These are phyloP conservation scores for Ursus arctos DNA, from an alignment of 2,113 vertebrate genomes.

Conservation along the genomic window DNA sequence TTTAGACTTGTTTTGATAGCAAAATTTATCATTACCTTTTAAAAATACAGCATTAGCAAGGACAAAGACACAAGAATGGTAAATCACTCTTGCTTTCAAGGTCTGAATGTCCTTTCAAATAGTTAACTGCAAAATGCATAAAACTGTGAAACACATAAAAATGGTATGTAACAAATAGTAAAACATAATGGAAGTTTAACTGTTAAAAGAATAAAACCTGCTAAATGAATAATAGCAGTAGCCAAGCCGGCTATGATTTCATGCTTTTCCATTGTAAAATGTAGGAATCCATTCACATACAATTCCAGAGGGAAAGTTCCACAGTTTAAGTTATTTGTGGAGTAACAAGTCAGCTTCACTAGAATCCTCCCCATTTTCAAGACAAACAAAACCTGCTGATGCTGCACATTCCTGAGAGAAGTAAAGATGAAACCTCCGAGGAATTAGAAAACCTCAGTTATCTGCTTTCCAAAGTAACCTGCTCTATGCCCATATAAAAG, in stretches of 20 bases:
- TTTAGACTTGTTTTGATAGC: conserved; percentile 31
- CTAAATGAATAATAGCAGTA: conserved; percentile 79
- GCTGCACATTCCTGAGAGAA: not conserved
- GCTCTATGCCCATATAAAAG: not conserved
- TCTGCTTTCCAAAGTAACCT: not conserved
- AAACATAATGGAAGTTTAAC: conserved; percentile 85
- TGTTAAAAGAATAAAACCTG: conserved; percentile 83
- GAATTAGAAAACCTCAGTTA: conserved; percentile 56
- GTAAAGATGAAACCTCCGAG: not conserved
- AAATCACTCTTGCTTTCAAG: conserved; percentile 78
- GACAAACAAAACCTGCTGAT: conserved; percentile 28
- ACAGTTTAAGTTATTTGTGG: conserved; percentile 66
- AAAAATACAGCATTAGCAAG: not conserved
- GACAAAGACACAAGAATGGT: conserved; percentile 69
- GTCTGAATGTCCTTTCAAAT: conserved; percentile 76
- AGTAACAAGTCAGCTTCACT: not conserved
- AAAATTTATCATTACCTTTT: conserved; percentile 26
- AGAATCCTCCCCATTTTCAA: conserved; percentile 43
- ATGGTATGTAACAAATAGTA: conserved; percentile 83
- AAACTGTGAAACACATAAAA: conserved; percentile 81
- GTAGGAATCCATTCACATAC: conserved; percentile 79
- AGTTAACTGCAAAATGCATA: conserved; percentile 83
- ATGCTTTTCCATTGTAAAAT: conserved; percentile 85
- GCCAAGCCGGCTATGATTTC: conserved; percentile 82
- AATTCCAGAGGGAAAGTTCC: conserved; percentile 78